Evolutionary conservation across 2,113 vertebrate species (phyloP).

Genomic region (Telmatochromis sp.): DNA sequence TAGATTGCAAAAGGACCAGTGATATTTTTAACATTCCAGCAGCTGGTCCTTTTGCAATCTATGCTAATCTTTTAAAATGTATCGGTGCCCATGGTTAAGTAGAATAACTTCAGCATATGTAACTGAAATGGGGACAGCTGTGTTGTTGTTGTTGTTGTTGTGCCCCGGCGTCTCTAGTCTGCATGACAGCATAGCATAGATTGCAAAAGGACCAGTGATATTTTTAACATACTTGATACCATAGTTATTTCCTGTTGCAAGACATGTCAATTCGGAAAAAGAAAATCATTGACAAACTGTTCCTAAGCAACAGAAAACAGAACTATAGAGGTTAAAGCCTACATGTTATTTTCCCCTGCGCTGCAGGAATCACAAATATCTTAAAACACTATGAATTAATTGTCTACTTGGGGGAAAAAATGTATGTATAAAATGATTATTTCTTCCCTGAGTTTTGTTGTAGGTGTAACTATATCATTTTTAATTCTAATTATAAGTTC

Average conservation of each 20-base stretch:
- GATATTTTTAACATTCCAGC: neutral
- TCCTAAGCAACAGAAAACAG: neutral
- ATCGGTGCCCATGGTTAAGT: neutral
- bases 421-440: neutral
- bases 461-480: neutral
- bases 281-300: rapidly evolving
- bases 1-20: no score
- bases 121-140: neutral
- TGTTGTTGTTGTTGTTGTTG: neutral
- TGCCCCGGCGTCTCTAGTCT: no score
- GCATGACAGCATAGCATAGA: neutral
- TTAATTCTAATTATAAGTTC: neutral
- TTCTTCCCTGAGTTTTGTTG: neutral
- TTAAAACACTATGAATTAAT: neutral
- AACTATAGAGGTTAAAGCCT: neutral
- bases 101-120: neutral
- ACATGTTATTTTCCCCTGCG: neutral
- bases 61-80: neutral
- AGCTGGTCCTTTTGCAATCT: neutral
- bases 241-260: neutral
- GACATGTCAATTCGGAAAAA: neutral
- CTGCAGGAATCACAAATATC: neutral
- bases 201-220: neutral
- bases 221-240: neutral
- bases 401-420: rapidly evolving